Evolutionary conservation across 2,888 invertebrate genomes (phyloP).

Genomic region (Dendrolimus pini): DNA sequence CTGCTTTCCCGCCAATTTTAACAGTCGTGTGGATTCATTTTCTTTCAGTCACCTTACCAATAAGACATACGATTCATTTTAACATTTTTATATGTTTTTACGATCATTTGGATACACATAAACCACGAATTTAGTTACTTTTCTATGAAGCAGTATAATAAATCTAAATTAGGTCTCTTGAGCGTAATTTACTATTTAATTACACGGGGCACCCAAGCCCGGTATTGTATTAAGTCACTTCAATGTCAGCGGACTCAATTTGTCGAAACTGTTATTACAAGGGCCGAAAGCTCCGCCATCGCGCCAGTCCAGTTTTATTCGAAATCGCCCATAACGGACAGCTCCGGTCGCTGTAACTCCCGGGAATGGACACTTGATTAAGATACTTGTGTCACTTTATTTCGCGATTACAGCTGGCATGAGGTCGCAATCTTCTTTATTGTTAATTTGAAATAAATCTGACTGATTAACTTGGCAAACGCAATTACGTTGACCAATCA

Average conservation of each 20-base stretch:
- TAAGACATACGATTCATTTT: too few relatives aligned
- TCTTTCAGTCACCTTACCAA: not conserved
- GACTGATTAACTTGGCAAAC: conserved; percentile 24
- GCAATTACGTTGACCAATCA: not conserved
- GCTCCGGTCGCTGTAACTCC: conserved; percentile 54
- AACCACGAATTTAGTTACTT: too few relatives aligned
- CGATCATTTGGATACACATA: too few relatives aligned
- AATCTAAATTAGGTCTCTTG: too few relatives aligned
- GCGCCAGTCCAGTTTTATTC: conserved; percentile 54
- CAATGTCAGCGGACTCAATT: conserved; percentile 66
- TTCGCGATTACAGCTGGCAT: conserved; percentile 65
- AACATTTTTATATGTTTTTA: too few relatives aligned
- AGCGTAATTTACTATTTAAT: too few relatives aligned
- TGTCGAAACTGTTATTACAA: conserved; percentile 68
- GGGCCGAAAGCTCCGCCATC: conserved; percentile 37
- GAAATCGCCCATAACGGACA: conserved; percentile 61
- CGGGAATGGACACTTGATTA: conserved; percentile 69
- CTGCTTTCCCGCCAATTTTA: conserved; percentile 17
- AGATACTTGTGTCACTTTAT: conserved; percentile 71
- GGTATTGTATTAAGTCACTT: conserved; percentile 20
- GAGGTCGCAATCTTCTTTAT: conserved; percentile 57
- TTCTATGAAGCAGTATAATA: too few relatives aligned
- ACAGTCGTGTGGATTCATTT: not conserved
- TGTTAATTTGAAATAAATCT: conserved; percentile 51
- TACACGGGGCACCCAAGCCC: too few relatives aligned